Conservation (phyloP, 2,113 vertebrate species). For the Sander vitreus region DNA sequence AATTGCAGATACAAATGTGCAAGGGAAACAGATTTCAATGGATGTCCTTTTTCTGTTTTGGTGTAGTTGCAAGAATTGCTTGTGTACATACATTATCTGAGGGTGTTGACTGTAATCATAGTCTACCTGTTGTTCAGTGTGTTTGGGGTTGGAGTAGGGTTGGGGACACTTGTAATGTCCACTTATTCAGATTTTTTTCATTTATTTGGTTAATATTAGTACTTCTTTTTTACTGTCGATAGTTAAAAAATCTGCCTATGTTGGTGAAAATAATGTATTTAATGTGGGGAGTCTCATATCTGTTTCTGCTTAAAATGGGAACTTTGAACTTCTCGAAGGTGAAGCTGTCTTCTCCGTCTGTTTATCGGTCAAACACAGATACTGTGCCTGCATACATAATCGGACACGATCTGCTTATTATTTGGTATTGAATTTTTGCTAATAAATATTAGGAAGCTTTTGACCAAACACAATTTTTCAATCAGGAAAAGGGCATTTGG, state of each 20-base stretch:
- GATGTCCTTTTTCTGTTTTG: too few species aligned
- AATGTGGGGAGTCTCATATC: neutral
- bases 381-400: constrained; percentile 17
- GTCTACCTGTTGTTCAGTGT: too few species aligned
- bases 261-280: neutral
- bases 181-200: neutral
- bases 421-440: constrained; percentile 9
- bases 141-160: neutral
- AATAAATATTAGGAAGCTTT: constrained; percentile 33
- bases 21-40: too few species aligned
- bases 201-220: neutral
- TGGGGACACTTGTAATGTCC: too few species aligned
- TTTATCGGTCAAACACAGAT: constrained; percentile 18
- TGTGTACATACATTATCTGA: too few species aligned
- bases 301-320: too few species aligned
- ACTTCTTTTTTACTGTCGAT: too few species aligned
- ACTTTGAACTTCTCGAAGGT: too few species aligned
- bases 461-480: constrained; percentile 39
- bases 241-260: neutral
- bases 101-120: too few species aligned
- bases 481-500: constrained; percentile 28
- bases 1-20: too few species aligned
- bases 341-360: neutral
- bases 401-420: constrained; percentile 3
- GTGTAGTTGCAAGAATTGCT: neutral